phyloP scores from a whole-genome alignment of 2,113 vertebrate species.

The Semicossyphus pulcher region DNA sequence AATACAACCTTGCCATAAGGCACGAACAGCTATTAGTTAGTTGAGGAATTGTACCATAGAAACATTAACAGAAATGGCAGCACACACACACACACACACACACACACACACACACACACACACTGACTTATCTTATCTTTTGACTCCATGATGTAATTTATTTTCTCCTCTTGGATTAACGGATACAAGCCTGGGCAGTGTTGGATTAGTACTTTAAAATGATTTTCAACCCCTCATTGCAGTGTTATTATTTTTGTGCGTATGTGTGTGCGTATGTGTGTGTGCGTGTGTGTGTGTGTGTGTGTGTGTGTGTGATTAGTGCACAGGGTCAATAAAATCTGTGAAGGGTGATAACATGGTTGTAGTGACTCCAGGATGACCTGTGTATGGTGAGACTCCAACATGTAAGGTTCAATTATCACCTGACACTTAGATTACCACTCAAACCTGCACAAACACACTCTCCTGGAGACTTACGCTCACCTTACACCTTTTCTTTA shows the following conservation, averaged over 20 bases:
- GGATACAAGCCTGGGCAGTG: background rate
- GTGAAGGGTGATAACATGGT: conserved; percentile 16
- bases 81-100: conserved; percentile 2
- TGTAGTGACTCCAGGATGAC: conserved; percentile 14
- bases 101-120: conserved; percentile 12
- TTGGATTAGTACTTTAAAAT: conserved; percentile 13
- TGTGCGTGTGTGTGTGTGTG: too few species aligned
- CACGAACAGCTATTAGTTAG: conserved; percentile 28
- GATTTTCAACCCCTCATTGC: background rate
- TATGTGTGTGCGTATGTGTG: too few species aligned
- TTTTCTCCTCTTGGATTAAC: conserved; percentile 16
- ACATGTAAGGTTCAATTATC: conserved; percentile 19
- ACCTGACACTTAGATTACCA: too few species aligned
- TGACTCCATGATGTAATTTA: conserved; percentile 9
- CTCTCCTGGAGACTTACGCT: too few species aligned
- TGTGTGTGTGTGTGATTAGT: conserved; percentile 7
- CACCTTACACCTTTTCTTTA: too few species aligned
- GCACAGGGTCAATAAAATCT: conserved; percentile 22
- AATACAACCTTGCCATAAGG: conserved; percentile 66
- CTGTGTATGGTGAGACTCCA: background rate
- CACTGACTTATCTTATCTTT: conserved; percentile 7
- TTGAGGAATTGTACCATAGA: conserved; percentile 1
- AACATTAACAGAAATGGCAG: conserved; percentile 16
- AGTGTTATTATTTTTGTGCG: background rate
- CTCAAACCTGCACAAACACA: background rate